These are phyloP conservation scores for Anser cygnoides DNA, from an alignment of 2,113 vertebrate species.

Conservation along the genomic window DNA sequence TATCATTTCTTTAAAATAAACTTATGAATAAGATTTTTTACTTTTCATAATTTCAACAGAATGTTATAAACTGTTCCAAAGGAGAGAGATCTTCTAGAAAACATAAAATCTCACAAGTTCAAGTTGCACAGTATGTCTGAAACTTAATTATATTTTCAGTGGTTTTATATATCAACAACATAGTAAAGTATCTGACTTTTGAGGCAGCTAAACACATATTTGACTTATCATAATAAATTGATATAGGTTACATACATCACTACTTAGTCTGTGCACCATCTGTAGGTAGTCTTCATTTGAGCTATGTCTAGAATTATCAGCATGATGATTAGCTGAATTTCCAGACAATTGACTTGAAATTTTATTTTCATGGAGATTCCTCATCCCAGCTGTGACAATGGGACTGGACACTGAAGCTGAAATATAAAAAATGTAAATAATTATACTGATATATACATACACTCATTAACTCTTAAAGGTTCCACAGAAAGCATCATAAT, in stretches of 20 bases:
- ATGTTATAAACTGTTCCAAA: neutral
- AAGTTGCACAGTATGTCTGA: neutral
- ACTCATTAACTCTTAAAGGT: neutral
- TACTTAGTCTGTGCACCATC: constrained; percentile 92
- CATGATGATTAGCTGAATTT: constrained; percentile 91
- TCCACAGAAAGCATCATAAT: neutral
- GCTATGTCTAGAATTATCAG: constrained; percentile 89
- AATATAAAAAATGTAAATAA: constrained; percentile 49
- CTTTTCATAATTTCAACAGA: neutral
- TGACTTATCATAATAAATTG: neutral
- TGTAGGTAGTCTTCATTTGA: constrained; percentile 93
- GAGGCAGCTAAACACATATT: neutral
- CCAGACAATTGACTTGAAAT: constrained; percentile 90
- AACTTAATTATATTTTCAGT: neutral
- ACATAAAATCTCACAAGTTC: neutral
- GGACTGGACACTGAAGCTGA: constrained; percentile 93
- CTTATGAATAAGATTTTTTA: neutral
- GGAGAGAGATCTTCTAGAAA: neutral
- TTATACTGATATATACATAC: neutral
- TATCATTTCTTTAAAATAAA: neutral
- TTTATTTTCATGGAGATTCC: constrained; percentile 95
- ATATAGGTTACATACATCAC: constrained; percentile 83
- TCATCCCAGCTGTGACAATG: constrained; percentile 91
- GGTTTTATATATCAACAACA: neutral
- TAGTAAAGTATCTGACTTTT: neutral